phyloP scores from a whole-genome alignment of 2,797 vertebrate genomes.

The Protonibea diacanthus region DNA sequence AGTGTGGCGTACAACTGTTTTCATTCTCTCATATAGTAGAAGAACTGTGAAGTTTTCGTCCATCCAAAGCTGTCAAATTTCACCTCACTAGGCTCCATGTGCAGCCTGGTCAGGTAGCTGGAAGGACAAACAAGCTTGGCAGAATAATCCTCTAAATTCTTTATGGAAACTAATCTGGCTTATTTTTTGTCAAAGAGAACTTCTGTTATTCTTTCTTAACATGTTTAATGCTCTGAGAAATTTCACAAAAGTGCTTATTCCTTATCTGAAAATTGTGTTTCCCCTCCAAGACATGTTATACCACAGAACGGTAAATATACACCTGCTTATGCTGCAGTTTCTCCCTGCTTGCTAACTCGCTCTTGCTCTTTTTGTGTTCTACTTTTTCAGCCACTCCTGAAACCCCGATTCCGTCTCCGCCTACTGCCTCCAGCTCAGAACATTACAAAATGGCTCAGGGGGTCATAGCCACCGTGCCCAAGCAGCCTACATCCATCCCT shows the following conservation, averaged over 20 bases:
- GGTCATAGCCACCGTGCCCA: slow-evolving; percentile 92
- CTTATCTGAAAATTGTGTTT: slow-evolving; percentile 64
- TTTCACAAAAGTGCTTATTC: slow-evolving; percentile 81
- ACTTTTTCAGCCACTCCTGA: slow-evolving; percentile 93
- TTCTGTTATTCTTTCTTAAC: slow-evolving; percentile 82
- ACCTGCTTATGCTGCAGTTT: slow-evolving; percentile 32
- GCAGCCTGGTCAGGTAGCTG: slow-evolving; percentile 67
- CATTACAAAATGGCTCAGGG: slow-evolving; percentile 97
- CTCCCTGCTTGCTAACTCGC: slow-evolving; percentile 23
- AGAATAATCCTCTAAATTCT: slow-evolving; percentile 83
- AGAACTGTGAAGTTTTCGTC: too few species aligned
- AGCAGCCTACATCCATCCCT: slow-evolving; percentile 93
- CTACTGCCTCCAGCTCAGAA: slow-evolving; percentile 93
- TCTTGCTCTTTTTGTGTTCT: slow-evolving; percentile 62
- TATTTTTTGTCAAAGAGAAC: slow-evolving; percentile 85
- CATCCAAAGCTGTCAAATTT: neutral
- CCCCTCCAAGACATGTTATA: slow-evolving; percentile 38
- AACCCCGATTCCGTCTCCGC: slow-evolving; percentile 97
- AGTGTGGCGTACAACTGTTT: neutral
- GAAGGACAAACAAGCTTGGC: slow-evolving; percentile 73
- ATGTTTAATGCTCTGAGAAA: slow-evolving; percentile 85
- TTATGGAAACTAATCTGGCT: slow-evolving; percentile 83
- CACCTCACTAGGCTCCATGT: slow-evolving; percentile 49
- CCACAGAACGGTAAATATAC: slow-evolving; percentile 45
- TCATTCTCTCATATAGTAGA: neutral